Evolutionary conservation across 2,888 invertebrate species (phyloP), one percentile per base, ranked within the genome.

Genomic region (Pachliopta kotzebuea): DNA sequence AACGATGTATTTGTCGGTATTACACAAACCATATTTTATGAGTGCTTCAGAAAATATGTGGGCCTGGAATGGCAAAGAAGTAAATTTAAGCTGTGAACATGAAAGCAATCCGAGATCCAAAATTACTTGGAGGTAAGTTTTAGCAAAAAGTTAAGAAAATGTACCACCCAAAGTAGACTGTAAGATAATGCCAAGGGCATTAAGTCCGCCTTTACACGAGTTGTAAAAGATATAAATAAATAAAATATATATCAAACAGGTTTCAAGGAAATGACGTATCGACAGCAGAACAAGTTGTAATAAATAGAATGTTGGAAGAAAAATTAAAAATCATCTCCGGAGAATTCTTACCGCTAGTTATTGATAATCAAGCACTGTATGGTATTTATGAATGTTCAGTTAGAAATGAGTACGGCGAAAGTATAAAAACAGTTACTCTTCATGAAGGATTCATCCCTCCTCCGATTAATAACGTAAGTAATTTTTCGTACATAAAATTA

Each of bases 41-140:
- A 50, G 64, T 1, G 50, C 71, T 0, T 65, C 73, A 4, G 82
- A 84, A 67, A 69, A 66, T 2, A 59, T 83, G 0, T 91, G 86
- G 85, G 84, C 79, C 0, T 90, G 88, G 87, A 71, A 74, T 18
- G 87, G 82, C 0, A 77, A 79, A 60, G 72, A 70, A 1, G 76
- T 86, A 2, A 84, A 82, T 56, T 72, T 91, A 50, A 85, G 76
- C 53, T 91, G 90, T 65, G 75, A 73, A 1, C 77, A 81, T 50
- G 78, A 81, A 0, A 86, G 86, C 60, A 83, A 85, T 61, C 90
- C 90, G 8, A 75, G 75, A 0, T 74, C 86, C 0, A 70, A 65
- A n/a, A 69, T 86, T 8, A 74, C 69, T 66, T 90, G 90, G 90
- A 86, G 80, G 90, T 90, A 76, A 69, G 73, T 58, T 49, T 49